These are phyloP conservation scores for Pleuronectes platessa DNA, from an alignment of 2,113 vertebrate species.

Conservation along the genomic window DNA sequence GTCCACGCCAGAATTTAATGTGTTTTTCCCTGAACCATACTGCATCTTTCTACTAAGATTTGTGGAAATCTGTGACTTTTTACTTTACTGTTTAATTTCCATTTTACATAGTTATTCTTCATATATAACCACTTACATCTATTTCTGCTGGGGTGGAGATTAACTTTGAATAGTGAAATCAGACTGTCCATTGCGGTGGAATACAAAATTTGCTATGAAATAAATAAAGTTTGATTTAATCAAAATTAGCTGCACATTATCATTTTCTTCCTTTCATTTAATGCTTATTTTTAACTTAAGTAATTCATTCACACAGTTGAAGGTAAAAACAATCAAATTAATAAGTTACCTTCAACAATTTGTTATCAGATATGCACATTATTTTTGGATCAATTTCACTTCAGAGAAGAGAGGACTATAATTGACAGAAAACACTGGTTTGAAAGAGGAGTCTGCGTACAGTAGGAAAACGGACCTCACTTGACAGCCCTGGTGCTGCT, in stretches of 20 bases:
- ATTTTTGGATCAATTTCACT: not conserved
- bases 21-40: too few species aligned
- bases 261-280: not conserved
- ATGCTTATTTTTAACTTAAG: not conserved
- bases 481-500: slow-evolving; percentile 53
- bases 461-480: slow-evolving; percentile 41
- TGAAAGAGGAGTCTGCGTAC: slow-evolving; percentile 11
- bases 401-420: not conserved
- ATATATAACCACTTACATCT: too few species aligned
- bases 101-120: too few species aligned
- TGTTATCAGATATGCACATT: not conserved
- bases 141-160: too few species aligned
- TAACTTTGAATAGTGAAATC: not conserved
- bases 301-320: not conserved
- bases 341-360: not conserved
- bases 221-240: not conserved
- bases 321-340: not conserved
- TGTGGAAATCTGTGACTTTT: too few species aligned
- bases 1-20: too few species aligned
- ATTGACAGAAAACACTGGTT: not conserved
- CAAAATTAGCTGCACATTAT: not conserved
- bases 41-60: too few species aligned
- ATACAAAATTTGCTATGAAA: not conserved
- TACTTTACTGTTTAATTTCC: too few species aligned
- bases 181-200: not conserved